These are phyloP conservation scores for Ranitomeya imitator DNA, from an alignment of 2,113 vertebrate genomes.

Conservation along the genomic window DNA sequence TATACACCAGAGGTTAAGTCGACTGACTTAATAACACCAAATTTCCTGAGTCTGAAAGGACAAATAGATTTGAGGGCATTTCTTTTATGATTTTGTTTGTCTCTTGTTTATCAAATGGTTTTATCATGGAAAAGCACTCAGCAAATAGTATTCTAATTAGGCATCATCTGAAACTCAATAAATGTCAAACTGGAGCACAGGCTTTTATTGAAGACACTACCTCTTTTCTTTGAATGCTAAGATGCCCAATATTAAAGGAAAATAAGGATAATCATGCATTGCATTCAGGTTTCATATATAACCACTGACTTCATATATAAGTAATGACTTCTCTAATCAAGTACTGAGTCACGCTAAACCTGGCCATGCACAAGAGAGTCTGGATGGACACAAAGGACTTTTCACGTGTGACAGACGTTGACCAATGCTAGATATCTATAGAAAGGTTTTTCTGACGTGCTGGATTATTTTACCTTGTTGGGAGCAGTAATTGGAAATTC, in stretches of 20 bases:
- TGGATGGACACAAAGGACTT: not conserved
- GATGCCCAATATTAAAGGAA: not conserved
- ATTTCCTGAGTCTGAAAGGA: constrained; percentile 36
- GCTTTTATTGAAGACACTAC: not conserved
- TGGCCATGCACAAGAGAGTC: not conserved
- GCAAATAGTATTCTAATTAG: constrained; percentile 40
- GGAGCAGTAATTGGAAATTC: not conserved
- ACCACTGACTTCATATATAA: not conserved
- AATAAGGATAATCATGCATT: not conserved
- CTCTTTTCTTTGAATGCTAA: not conserved
- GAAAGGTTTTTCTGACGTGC: not conserved
- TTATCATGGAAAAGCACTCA: not conserved
- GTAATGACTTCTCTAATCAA: not conserved
- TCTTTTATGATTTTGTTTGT: constrained; percentile 44
- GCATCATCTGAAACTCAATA: constrained; percentile 28
- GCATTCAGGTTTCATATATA: not conserved
- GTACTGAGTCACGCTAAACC: not conserved
- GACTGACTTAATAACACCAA: constrained; percentile 42
- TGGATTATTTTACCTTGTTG: not conserved
- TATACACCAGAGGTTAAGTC: constrained; percentile 46
- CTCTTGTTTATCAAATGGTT: not conserved
- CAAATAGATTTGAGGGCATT: constrained; percentile 45
- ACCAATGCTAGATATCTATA: not conserved
- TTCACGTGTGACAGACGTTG: too few species aligned
- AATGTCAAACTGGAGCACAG: constrained; percentile 21